Conservation (phyloP, 2,888 invertebrate genomes). For the Cephus runcator region DNA sequence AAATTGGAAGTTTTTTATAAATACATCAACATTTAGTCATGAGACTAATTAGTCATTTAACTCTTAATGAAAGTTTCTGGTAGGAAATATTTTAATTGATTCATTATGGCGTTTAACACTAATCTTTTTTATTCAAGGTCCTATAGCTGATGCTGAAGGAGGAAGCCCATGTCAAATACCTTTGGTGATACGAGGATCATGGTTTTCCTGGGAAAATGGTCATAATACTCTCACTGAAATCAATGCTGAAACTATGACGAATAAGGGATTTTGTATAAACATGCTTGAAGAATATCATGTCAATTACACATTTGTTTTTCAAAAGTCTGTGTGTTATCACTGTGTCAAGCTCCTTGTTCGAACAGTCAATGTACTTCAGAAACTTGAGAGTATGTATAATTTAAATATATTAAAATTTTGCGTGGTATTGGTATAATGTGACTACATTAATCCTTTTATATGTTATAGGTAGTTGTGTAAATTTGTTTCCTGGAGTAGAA, state of each 20-base stretch:
- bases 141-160: not conserved
- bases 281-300: constrained; percentile 79
- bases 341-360: constrained; percentile 87
- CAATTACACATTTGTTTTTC: constrained; percentile 87
- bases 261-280: constrained; percentile 78
- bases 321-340: constrained; percentile 77
- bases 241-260: constrained; percentile 82
- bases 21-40: no score
- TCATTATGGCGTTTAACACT: no score
- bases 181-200: constrained; percentile 81
- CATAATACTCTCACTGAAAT: constrained; percentile 85
- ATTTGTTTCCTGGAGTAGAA: constrained; percentile 71
- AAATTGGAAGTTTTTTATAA: no score
- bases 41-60: no score
- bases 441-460: constrained; percentile 27
- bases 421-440: no score
- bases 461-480: constrained; percentile 77
- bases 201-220: constrained; percentile 93
- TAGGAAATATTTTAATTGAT: no score
- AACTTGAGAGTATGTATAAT: constrained; percentile 79
- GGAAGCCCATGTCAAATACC: constrained; percentile 76
- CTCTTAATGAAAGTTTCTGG: no score
- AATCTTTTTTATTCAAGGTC: no score
- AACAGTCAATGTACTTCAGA: constrained; percentile 89
- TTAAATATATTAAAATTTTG: not conserved